phyloP scores from a whole-genome alignment of 2,797 vertebrate species.

The Peromyscus melanophrys region DNA sequence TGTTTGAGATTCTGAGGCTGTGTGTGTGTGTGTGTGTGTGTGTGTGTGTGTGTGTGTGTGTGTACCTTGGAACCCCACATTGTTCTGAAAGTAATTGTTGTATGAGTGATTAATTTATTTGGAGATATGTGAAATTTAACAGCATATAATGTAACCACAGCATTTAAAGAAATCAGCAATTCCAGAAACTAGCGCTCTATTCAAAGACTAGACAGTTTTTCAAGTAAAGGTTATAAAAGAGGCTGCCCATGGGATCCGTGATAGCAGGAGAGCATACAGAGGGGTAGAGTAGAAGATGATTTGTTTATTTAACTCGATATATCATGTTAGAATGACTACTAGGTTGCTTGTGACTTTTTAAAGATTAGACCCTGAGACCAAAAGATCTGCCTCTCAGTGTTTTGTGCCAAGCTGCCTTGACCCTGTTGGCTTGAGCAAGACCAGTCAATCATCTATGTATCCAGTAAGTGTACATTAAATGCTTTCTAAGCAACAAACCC shows the following conservation, averaged over 20 bases:
- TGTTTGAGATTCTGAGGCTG: background rate
- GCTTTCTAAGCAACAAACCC: background rate
- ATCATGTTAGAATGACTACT: background rate
- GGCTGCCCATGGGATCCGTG: background rate
- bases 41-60: background rate
- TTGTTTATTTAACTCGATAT: constrained; percentile 6
- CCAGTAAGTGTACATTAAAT: background rate
- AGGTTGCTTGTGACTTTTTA: background rate
- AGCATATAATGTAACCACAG: constrained; percentile 10
- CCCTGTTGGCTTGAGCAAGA: background rate
- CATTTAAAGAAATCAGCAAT: constrained; percentile 50
- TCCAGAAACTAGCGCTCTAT: background rate
- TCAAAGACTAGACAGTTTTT: constrained; percentile 17
- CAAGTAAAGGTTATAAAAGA: constrained; percentile 38
- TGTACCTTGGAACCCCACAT: background rate
- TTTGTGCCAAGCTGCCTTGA: background rate
- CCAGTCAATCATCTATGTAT: background rate
- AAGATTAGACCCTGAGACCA: constrained; percentile 12
- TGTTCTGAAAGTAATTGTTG: constrained; percentile 5
- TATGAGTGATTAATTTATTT: constrained; percentile 37
- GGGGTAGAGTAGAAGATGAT: background rate
- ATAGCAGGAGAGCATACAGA: background rate
- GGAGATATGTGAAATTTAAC: background rate
- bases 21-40: background rate
- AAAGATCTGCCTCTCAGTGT: background rate